Conservation (phyloP, 2,797 vertebrate species). For the Hipposideros larvatus region DNA sequence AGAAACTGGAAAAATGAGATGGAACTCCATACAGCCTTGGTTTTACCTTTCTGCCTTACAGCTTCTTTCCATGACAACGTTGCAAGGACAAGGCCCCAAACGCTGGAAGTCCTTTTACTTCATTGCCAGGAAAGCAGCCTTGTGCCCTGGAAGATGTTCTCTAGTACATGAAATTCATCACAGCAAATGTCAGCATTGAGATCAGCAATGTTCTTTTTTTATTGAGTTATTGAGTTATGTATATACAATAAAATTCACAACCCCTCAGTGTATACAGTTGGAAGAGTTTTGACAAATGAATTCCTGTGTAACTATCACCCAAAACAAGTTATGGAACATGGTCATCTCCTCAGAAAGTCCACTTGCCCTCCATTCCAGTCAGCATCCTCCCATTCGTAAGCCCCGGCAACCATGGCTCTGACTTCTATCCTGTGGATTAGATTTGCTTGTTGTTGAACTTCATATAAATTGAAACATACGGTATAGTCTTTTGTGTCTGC, state of each 20-base stretch:
- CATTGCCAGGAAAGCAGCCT: neutral
- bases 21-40: rapidly evolving
- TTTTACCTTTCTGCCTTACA: neutral
- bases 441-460: neutral
- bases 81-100: neutral
- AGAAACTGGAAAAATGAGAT: neutral
- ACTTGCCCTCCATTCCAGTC: rapidly evolving
- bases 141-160: neutral
- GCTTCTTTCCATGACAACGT: neutral
- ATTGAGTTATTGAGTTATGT: neutral
- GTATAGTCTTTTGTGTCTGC: neutral
- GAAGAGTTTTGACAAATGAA: neutral
- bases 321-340: neutral
- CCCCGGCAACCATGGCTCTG: neutral
- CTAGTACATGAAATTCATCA: neutral
- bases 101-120: neutral
- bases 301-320: neutral
- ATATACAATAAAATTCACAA: neutral
- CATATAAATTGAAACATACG: neutral
- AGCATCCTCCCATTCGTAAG: neutral
- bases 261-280: neutral
- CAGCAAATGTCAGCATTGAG: neutral
- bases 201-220: neutral
- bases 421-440: neutral
- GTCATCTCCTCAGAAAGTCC: neutral